These are phyloP conservation scores for Ernsta delagoae DNA, from an alignment of 2,888 invertebrate species.

Conservation along the genomic window DNA sequence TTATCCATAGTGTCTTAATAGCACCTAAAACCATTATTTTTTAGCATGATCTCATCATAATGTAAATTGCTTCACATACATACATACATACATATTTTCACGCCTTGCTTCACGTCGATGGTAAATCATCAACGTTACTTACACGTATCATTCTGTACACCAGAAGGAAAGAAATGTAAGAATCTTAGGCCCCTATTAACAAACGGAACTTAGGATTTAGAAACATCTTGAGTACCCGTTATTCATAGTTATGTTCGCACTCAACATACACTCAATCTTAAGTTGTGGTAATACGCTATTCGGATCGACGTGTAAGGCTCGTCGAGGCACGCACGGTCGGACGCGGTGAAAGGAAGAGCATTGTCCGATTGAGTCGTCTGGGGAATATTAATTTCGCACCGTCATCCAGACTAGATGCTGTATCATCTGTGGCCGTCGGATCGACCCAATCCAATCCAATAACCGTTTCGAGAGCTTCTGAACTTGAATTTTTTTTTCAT, in stretches of 20 bases:
- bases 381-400: slow-evolving; percentile 28
- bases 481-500: neutral
- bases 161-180: neutral
- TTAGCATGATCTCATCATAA: no score
- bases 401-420: slow-evolving; percentile 24
- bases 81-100: no score
- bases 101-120: no score
- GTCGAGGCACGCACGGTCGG: slow-evolving; percentile 1
- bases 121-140: no score
- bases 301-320: neutral
- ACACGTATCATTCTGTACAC: neutral
- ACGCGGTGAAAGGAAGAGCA: slow-evolving; percentile 30
- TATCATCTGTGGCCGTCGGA: slow-evolving; percentile 4
- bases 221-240: no score
- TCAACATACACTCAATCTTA: no score
- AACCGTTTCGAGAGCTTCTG: neutral
- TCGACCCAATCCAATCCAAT: slow-evolving; percentile 1
- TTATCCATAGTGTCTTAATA: neutral
- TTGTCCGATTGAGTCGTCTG: slow-evolving; percentile 21
- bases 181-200: no score
- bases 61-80: neutral
- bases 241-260: no score
- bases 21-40: no score
- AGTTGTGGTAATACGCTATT: no score
- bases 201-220: no score